Conservation (phyloP, 2,888 invertebrate genomes). For the Tillus elongatus region DNA sequence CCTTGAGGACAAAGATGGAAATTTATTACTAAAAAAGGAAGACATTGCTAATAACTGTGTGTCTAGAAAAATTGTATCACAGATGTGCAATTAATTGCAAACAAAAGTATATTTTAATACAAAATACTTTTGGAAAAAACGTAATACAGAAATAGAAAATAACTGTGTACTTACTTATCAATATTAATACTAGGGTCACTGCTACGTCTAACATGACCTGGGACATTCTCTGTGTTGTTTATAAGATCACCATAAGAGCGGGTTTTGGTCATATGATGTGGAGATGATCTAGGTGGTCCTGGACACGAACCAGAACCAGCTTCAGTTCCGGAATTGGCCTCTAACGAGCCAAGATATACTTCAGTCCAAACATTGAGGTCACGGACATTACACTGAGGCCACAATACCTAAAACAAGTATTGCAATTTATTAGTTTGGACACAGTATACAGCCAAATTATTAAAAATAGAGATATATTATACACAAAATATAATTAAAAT, state of each 20-base stretch:
- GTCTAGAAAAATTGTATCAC: no score
- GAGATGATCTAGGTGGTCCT: conserved; percentile 32
- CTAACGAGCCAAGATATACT: conserved; percentile 61
- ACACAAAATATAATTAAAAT: no score
- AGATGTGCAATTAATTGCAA: no score
- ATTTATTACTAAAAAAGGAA: no score
- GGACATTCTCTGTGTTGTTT: conserved; percentile 51
- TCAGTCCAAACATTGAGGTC: conserved; percentile 77
- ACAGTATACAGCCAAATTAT: no score
- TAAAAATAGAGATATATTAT: no score
- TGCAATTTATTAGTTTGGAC: no score
- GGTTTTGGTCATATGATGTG: conserved; percentile 61
- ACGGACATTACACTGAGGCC: conserved; percentile 78
- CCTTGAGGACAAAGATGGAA: no score
- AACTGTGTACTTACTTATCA: conserved; percentile 52
- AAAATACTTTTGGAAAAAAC: no score
- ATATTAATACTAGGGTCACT: conserved; percentile 78
- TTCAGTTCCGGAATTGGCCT: conserved; percentile 31
- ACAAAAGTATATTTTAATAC: no score
- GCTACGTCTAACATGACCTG: conserved; percentile 54
- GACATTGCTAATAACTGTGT: no score
- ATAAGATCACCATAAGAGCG: conserved; percentile 78
- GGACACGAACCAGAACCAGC: conserved; percentile 32
- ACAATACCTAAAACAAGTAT: conserved; percentile 62
- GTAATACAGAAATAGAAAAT: not conserved